phyloP scores from a whole-genome alignment of 2,113 vertebrate genomes.

The Caretta caretta region DNA sequence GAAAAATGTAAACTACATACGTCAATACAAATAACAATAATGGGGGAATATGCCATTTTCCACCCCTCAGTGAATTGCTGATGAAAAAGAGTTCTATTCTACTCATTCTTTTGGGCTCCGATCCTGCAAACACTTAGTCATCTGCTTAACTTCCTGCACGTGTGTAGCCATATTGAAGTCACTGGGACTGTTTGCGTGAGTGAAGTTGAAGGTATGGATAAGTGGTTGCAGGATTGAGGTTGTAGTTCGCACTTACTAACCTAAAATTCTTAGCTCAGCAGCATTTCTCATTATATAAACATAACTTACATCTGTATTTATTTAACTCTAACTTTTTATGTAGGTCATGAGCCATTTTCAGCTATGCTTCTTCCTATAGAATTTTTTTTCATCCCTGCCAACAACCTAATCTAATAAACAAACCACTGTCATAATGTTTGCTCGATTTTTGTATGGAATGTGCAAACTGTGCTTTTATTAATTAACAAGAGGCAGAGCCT shows the following conservation, averaged over 20 bases:
- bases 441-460: conserved; percentile 64
- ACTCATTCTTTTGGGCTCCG: conserved; percentile 57
- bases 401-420: conserved; percentile 79
- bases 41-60: conserved; percentile 24
- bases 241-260: conserved; percentile 76
- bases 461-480: conserved; percentile 76
- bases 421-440: conserved; percentile 69
- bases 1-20: conserved; percentile 41
- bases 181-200: conserved; percentile 65
- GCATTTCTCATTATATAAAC: conserved; percentile 77
- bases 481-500: conserved; percentile 72
- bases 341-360: conserved; percentile 66
- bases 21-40: conserved; percentile 57
- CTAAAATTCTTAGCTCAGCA: conserved; percentile 77
- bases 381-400: conserved; percentile 72
- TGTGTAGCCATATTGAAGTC: conserved; percentile 66
- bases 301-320: conserved; percentile 74
- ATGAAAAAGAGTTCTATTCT: conserved; percentile 58
- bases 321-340: conserved; percentile 75
- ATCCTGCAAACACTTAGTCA: conserved; percentile 58
- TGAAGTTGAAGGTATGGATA: conserved; percentile 67
- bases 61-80: conserved; percentile 31
- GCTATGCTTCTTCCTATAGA: conserved; percentile 70
- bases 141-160: conserved; percentile 63
- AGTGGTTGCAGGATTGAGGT: conserved; percentile 69